Evolutionary conservation across 2,888 invertebrate genomes (phyloP), one percentile per base, ranked within the genome.

Genomic region (Nemurella pictetii): DNA sequence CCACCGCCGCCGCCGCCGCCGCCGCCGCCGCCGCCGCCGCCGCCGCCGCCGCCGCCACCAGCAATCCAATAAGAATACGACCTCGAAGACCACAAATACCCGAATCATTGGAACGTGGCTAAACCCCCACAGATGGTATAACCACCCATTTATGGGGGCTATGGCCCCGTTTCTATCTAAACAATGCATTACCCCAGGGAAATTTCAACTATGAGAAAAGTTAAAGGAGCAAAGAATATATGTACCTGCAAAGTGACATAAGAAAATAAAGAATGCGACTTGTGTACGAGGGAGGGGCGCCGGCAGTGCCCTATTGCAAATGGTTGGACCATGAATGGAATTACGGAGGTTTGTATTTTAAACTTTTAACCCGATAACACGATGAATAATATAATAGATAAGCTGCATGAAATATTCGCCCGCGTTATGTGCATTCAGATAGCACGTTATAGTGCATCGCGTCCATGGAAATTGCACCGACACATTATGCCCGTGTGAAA

Each of bases 121-220:
- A 78, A n/a, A 30, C 30, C 30, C 78, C 30, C n/a, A n/a, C n/a
- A 55, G 55, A 30, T 78, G n/a, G 28, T 78, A 78, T 78, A 78
- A 30, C 78, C 78, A 78, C 78, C 78, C 78, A 78, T 78, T 78
- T 78, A 78, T 29, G 28, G 30, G 78, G 78, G 20, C 5, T 4
- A 3, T 1, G 75, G 26, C 15, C 26, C 75, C 75, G 75, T 75
- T 75, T 27, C 75, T 29, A 30, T 78, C 78, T 78, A 78, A 78
- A 78, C 78, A 78, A 78, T 78, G 78, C 78, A 78, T 28, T 30
- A 78, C 78, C 78, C 78, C 2, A 30, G 78, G 78, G 78, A 78
- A 78, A 78, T 78, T 30, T 78, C 28, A 78, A 30, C 78, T 75
- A 75, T 26, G 78, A 30, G 78, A 78, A 78, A 78, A 78, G 78